Percentiles rank a stretch among this genome's conserved stretches.
Conservation (phyloP, 2,888 invertebrate genomes). For the Rhorus exstirpatorius region DNA sequence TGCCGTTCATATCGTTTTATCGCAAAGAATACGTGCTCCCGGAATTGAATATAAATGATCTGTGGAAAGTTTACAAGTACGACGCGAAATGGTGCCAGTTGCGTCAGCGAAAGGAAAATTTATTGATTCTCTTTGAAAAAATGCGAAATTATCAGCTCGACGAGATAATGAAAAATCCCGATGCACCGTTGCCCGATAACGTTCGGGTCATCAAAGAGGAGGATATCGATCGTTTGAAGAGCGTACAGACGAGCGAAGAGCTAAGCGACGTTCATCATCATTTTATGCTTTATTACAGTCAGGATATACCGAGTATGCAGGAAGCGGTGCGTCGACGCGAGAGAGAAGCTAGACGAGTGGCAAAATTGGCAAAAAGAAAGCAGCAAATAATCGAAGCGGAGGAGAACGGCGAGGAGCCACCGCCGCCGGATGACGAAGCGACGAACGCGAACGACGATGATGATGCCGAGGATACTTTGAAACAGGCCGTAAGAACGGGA, state of each 20-base stretch:
- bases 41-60: constrained; percentile 95
- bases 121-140: constrained; percentile 93
- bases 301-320: constrained; percentile 93
- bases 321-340: constrained; percentile 89
- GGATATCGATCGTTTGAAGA: constrained; percentile 92
- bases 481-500: constrained; percentile 94
- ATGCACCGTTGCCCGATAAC: constrained; percentile 93
- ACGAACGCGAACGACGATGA: constrained; percentile 77
- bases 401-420: constrained; percentile 89
- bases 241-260: constrained; percentile 94
- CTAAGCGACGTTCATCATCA: constrained; percentile 96
- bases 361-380: constrained; percentile 86
- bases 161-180: constrained; percentile 86
- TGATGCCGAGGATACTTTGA: constrained; percentile 88
- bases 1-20: constrained; percentile 99
- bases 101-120: constrained; percentile 92
- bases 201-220: constrained; percentile 93
- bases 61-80: constrained; percentile 98
- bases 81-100: constrained; percentile 98
- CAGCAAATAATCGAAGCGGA: constrained; percentile 89
- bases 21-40: constrained; percentile 98
- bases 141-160: constrained; percentile 95
- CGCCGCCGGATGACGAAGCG: constrained; percentile 87
- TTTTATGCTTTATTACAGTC: constrained; percentile 95
- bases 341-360: constrained; percentile 86